Conservation (phyloP, 2,797 vertebrate genomes). For the Tenualosa ilisha region DNA sequence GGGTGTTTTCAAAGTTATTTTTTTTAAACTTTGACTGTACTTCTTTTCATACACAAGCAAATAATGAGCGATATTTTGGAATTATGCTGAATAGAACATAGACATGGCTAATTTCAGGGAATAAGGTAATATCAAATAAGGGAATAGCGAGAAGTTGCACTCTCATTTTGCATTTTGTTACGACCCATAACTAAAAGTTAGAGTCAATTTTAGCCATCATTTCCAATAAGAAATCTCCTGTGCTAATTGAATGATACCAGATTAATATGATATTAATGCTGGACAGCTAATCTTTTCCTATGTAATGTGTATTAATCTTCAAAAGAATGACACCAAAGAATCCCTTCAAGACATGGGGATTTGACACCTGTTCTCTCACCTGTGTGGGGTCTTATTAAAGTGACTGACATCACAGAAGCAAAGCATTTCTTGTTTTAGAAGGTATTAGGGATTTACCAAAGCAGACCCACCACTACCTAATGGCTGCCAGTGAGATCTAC, state of each 20-base stretch:
- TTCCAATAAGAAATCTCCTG: slow-evolving; percentile 1
- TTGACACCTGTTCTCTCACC: slow-evolving; percentile 33
- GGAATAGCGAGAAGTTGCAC: slow-evolving; percentile 5
- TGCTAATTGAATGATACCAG: background rate
- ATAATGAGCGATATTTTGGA: too few species aligned
- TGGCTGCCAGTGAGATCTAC: slow-evolving; percentile 29
- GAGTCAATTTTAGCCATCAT: background rate
- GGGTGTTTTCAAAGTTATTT: too few species aligned
- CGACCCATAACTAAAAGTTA: background rate
- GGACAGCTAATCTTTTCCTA: slow-evolving; percentile 26
- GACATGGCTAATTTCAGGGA: background rate
- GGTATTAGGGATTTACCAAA: slow-evolving; percentile 39
- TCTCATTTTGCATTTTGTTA: background rate
- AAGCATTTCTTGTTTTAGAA: slow-evolving; percentile 41
- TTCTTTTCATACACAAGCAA: too few species aligned
- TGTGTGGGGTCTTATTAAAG: slow-evolving; percentile 30
- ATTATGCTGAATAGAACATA: background rate
- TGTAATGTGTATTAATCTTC: slow-evolving; percentile 42
- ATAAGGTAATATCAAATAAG: slow-evolving; percentile 42
- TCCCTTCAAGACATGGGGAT: slow-evolving; percentile 32
- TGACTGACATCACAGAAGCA: slow-evolving; percentile 32
- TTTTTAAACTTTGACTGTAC: too few species aligned
- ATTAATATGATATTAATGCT: slow-evolving; percentile 17
- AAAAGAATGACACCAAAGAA: slow-evolving; percentile 31
- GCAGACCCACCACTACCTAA: slow-evolving; percentile 31